Conservation (phyloP, 2,113 vertebrate genomes). For the Ammospiza caudacuta region DNA sequence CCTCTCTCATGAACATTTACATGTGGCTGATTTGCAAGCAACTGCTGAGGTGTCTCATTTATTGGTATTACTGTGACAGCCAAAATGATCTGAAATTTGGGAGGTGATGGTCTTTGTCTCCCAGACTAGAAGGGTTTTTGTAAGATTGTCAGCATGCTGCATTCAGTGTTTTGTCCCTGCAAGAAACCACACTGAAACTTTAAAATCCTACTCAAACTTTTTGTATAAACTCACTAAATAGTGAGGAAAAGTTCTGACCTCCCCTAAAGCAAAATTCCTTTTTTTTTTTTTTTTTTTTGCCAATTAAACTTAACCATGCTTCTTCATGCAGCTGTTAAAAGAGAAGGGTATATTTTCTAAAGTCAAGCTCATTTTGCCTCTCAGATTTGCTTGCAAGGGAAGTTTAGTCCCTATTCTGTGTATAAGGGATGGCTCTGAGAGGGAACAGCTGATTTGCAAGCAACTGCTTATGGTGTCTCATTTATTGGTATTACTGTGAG, state of each 20-base stretch:
- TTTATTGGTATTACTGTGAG: neutral
- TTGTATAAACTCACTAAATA: neutral
- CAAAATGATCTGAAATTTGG: neutral
- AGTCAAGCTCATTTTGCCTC: neutral
- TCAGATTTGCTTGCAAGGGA: neutral
- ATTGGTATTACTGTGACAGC: neutral
- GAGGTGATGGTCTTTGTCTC: neutral
- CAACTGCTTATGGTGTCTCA: rapidly evolving
- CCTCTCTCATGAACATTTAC: neutral
- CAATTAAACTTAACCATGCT: neutral
- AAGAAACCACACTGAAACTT: neutral
- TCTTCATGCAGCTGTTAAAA: neutral
- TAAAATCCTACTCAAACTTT: neutral
- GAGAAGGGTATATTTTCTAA: neutral
- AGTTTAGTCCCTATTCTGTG: neutral
- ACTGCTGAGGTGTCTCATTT: rapidly evolving
- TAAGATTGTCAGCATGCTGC: neutral
- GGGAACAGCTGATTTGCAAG: neutral
- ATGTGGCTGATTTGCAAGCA: neutral
- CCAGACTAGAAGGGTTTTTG: neutral
- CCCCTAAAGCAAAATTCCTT: neutral
- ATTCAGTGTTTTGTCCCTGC: neutral
- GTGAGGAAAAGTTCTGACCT: neutral
- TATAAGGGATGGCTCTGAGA: neutral
- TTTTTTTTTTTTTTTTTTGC: neutral